Evolutionary conservation across 2,888 invertebrate species (phyloP), one percentile per base, ranked within the genome.

Genomic region (Entomobrya proxima): DNA sequence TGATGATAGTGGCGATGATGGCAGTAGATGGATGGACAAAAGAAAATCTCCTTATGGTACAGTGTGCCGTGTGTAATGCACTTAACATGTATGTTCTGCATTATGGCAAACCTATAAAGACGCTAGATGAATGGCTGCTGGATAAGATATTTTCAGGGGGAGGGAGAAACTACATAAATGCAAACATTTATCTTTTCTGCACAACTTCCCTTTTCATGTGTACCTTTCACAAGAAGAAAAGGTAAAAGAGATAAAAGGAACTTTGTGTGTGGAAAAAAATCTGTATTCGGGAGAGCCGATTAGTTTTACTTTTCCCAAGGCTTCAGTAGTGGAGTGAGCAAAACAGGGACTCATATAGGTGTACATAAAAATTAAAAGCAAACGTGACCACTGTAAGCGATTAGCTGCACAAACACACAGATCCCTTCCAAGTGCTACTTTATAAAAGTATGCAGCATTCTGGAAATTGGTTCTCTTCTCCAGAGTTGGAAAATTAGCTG

Each of bases 11-110:
- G 69, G 40, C n/a, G 40, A 44, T 69, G 69, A 18, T 21, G 40
- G 44, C 18, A 69, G 27, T 3, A 44, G 69, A 69, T 69, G 44
- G 44, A 40, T 69, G 69, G 69, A 69, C 69, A 69, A 44, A 69
- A 21, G 69, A 69, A 11, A 69, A 69, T 61, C 61, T 32, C 32
- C 18, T 2, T 55, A 21, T 55, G n/a, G 30, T 27, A 50, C 11
- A 15, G 5, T 40, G 44, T 15, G 15, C 44, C 7, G 9, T 40
- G n/a, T n/a, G n/a, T n/a, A n/a, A n/a, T n/a, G n/a, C n/a, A n/a
- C n/a, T n/a, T n/a, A n/a, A n/a, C n/a, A n/a, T n/a, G n/a, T n/a
- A n/a, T n/a, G n/a, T n/a, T n/a, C n/a, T n/a, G n/a, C n/a, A n/a
- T n/a, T n/a, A n/a, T n/a, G n/a, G n/a, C n/a, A n/a, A n/a, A n/a